Evolutionary conservation across 2,797 vertebrate species (phyloP), one percentile per base, ranked within the genome.

Genomic region (Ateles fusciceps): DNA sequence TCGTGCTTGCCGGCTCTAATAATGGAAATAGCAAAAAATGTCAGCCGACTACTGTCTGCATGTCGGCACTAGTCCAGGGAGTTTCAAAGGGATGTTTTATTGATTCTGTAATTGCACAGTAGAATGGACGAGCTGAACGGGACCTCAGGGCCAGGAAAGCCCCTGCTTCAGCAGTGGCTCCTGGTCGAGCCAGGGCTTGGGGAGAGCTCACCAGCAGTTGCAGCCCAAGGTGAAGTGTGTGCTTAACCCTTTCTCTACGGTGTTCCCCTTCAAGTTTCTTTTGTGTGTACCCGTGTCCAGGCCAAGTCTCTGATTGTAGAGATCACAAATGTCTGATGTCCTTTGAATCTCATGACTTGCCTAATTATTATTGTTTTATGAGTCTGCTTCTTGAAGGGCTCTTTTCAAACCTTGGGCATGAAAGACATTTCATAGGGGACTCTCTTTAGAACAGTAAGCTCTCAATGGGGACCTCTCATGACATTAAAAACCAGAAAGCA

Each of bases 31-130:
- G 98, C 97, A 98, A 97, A 98, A 98, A 98, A 98, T 89, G 98
- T 98, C 98, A 98, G 98, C 98, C 91, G 97, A 98, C 98, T 98
- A 98, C 98, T 98, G 98, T 98, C 96, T 98, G 99, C 99, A 39
- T 98, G 99, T 99, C 97, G 97, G 98, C 99, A 98, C 99, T 99
- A 98, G 99, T 99, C 99, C 98, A 98, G 98, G 99, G 98, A 98
- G 98, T 99, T 99, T 99, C 99, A 99, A 99, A 99, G 99, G 98
- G 99, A 99, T 99, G 98, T 99, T 99, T 99, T 99, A 99, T 98
- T 99, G 99, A 98, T 99, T 99, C 98, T 98, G 99, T 99, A 98
- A 99, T 98, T 98, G 99, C 98, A 97, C 98, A 98, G 99, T 98
- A 98, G 98, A 98, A 99, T 98, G 99, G 99, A 99, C 99, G 98